phyloP scores from a whole-genome alignment of 2,888 invertebrate genomes.

The Noctua comes region DNA sequence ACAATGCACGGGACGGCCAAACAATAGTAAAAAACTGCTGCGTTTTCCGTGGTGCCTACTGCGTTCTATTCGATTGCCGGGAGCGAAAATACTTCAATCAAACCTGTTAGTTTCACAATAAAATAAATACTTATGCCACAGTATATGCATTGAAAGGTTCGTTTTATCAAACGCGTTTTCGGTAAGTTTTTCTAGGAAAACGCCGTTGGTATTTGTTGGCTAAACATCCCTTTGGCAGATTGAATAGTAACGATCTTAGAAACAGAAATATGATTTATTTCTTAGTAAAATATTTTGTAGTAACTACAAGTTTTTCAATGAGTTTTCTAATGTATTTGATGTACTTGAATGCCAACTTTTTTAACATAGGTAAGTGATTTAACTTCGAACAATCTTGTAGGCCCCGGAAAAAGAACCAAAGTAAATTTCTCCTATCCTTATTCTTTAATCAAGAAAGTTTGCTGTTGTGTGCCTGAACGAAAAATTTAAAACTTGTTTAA shows the following conservation, averaged over 20 bases:
- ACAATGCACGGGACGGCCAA: not conserved
- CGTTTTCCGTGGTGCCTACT: not conserved
- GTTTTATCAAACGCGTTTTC: too few species aligned
- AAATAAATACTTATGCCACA: not conserved
- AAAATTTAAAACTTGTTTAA: not conserved
- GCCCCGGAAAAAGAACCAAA: not conserved
- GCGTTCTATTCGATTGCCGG: slow-evolving; percentile 8
- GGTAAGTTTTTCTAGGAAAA: too few species aligned
- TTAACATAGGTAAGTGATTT: slow-evolving; percentile 3
- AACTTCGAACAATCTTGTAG: slow-evolving; percentile 9
- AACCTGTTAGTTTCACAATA: not conserved
- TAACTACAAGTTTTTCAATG: not conserved
- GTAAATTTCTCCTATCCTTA: not conserved
- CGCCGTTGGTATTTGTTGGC: not conserved
- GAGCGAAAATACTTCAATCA: not conserved
- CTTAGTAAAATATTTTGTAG: not conserved
- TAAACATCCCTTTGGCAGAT: not conserved
- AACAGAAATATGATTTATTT: not conserved
- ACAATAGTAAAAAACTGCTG: not conserved
- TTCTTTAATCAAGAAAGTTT: slow-evolving; percentile 34
- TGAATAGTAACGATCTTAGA: not conserved
- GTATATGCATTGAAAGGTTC: not conserved
- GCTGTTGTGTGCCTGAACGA: not conserved
- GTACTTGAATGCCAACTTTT: slow-evolving; percentile 3
- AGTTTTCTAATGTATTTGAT: slow-evolving; percentile 1